Evolutionary conservation across 2,797 vertebrate genomes (phyloP).

Genomic region (Onychomys torridus): DNA sequence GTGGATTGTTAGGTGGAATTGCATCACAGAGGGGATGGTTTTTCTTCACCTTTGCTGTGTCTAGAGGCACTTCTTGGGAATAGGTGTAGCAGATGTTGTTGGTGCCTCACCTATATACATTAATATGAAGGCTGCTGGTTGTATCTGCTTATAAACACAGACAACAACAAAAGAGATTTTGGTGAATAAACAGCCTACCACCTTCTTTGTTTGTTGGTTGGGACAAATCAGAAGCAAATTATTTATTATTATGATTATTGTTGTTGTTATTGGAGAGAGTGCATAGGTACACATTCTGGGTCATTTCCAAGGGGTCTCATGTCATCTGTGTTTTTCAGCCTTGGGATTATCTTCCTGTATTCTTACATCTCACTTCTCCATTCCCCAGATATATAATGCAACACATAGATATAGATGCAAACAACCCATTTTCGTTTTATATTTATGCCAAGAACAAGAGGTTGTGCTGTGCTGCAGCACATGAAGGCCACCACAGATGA

Average conservation of each 20-base stretch:
- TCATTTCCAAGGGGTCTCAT: neutral
- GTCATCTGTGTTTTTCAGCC: neutral
- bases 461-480: neutral
- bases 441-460: neutral
- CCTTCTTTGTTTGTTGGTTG: neutral
- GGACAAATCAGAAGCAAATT: neutral
- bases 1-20: neutral
- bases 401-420: neutral
- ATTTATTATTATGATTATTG: neutral
- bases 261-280: no score
- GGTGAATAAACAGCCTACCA: neutral
- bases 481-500: neutral
- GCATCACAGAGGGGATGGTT: neutral
- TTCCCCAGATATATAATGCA: neutral
- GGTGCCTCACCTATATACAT: neutral
- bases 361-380: neutral
- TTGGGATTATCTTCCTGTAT: neutral
- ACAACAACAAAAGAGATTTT: neutral
- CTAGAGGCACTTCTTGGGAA: neutral
- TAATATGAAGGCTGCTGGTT: neutral
- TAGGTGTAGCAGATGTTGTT: neutral
- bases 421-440: neutral
- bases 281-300: neutral
- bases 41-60: neutral
- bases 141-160: neutral